phyloP scores from a whole-genome alignment of 2,797 vertebrate species.

The Heterohyrax brucei region DNA sequence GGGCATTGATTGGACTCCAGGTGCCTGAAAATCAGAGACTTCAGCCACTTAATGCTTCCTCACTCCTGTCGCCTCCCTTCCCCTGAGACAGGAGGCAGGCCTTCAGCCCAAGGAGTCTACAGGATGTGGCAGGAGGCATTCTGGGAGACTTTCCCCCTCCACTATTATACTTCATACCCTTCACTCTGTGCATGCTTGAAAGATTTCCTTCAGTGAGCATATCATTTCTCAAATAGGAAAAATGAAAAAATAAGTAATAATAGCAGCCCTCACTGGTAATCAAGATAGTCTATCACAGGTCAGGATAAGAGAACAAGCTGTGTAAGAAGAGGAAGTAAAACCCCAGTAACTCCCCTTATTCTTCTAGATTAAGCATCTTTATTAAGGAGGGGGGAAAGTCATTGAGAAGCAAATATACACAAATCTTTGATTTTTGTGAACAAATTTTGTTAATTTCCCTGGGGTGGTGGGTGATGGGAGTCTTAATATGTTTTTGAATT shows the following conservation, averaged over 20 bases:
- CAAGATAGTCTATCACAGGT: background rate
- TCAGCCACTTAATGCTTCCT: background rate
- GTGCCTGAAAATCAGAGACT: background rate
- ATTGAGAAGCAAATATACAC: slow-evolving; percentile 12
- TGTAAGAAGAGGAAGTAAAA: background rate
- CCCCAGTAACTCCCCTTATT: background rate
- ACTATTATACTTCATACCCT: background rate
- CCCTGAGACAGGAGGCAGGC: too few relatives aligned
- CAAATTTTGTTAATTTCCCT: slow-evolving; percentile 61
- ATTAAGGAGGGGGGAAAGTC: background rate
- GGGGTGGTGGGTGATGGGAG: slow-evolving; percentile 70
- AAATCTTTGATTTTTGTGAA: slow-evolving; percentile 74
- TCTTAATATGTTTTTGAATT: slow-evolving; percentile 85
- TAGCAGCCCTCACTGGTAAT: background rate
- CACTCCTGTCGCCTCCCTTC: background rate
- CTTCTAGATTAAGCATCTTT: background rate
- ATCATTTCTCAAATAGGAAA: slow-evolving; percentile 18
- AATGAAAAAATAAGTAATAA: background rate
- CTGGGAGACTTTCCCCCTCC: background rate
- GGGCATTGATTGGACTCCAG: too few relatives aligned
- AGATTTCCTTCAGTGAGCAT: background rate
- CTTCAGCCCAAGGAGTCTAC: background rate
- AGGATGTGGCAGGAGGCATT: background rate
- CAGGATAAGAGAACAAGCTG: background rate
- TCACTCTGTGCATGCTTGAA: background rate